Evolutionary conservation across 2,113 vertebrate species (phyloP).

Genomic region (Solenodon paradoxus): DNA sequence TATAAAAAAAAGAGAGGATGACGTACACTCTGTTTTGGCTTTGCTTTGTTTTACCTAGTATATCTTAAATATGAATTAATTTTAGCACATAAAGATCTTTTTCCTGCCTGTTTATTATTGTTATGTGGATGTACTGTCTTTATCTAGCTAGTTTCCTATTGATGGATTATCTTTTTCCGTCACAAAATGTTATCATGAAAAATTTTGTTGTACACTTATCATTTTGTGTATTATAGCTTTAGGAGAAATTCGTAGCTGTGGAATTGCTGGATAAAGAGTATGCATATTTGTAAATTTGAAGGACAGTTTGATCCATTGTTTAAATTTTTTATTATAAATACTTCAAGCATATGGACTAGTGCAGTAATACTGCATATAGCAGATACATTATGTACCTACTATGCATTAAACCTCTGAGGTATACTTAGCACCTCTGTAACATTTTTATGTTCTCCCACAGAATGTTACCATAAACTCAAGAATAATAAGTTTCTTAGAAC

Average conservation of each 20-base stretch:
- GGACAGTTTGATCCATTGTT: background rate
- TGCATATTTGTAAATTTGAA: slow-evolving; percentile 6
- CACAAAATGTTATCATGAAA: slow-evolving; percentile 29
- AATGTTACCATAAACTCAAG: background rate
- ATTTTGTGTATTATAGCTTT: slow-evolving; percentile 9
- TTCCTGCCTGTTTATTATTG: background rate
- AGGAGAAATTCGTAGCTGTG: slow-evolving; percentile 31
- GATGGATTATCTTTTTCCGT: background rate
- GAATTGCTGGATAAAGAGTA: background rate
- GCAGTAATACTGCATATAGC: background rate
- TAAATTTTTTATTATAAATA: slow-evolving; percentile 18
- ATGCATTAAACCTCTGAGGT: background rate
- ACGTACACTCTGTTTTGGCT: background rate
- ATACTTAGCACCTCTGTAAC: background rate
- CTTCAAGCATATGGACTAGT: background rate
- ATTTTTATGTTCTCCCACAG: background rate
- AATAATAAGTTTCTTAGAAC: slow-evolving; percentile 6
- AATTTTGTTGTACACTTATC: background rate
- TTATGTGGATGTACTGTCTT: background rate
- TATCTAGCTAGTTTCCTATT: background rate
- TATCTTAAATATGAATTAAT: background rate
- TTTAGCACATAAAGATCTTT: background rate
- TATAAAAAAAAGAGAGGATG: background rate
- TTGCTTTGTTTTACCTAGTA: background rate
- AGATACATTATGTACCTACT: background rate